These are phyloP conservation scores for Muricea muricata DNA, from an alignment of 92 coral and sea anemone genomes.

Conservation along the genomic window DNA sequence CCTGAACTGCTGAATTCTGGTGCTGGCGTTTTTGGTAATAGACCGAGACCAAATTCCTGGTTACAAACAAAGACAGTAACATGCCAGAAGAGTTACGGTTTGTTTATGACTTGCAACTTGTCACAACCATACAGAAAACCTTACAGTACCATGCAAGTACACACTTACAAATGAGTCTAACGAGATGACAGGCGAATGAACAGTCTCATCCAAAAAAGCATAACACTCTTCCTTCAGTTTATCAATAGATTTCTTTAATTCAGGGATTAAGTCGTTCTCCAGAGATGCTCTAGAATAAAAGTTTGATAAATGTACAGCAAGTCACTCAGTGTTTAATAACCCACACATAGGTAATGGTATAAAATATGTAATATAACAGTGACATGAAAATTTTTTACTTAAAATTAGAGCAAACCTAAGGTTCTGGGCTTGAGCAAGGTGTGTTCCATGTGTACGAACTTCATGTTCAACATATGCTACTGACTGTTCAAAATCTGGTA, in stretches of 20 bases:
- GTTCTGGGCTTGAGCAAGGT: conserved; percentile 69
- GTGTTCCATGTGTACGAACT: conserved; percentile 76
- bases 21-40: conserved; percentile 94
- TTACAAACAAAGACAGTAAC: not conserved
- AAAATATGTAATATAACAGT: too few relatives aligned
- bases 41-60: conserved; percentile 81
- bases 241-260: conserved; percentile 76
- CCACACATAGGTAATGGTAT: too few relatives aligned
- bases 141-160: not conserved
- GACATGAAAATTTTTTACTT: too few relatives aligned
- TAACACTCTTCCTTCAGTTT: conserved; percentile 68
- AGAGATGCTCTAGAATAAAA: conserved; percentile 51
- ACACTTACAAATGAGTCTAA: conserved; percentile 51
- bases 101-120: too few relatives aligned
- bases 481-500: conserved; percentile 77
- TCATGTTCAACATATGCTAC: conserved; percentile 68
- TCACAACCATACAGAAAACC: not conserved
- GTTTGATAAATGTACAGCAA: not conserved
- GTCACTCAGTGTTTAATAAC: not conserved
- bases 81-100: too few relatives aligned
- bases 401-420: conserved; percentile 66
- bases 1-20: conserved; percentile 82
- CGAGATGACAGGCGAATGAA: conserved; percentile 10
- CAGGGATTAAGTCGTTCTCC: conserved; percentile 74
- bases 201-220: conserved; percentile 29